phyloP scores from a whole-genome alignment of 1,140 invertebrate species.

The Drosophila littoralis region DNA sequence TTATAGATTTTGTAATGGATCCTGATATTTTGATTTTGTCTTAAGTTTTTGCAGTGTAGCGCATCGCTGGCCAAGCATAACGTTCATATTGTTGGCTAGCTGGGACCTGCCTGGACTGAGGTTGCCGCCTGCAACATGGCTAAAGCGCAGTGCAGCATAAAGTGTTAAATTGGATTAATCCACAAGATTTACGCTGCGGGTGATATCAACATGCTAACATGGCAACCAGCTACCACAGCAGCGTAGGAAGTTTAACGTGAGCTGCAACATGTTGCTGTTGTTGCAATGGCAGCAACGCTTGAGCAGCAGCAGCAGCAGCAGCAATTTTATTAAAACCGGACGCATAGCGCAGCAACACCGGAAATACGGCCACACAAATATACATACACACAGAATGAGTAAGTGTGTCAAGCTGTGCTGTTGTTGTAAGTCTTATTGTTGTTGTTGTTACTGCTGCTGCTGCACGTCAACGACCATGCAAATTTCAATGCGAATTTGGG shows the following conservation, averaged over 20 bases:
- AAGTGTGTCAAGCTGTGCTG: conserved; percentile 69
- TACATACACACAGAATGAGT: conserved; percentile 14
- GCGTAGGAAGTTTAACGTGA: conserved; percentile 47
- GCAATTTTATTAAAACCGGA: conserved; percentile 82
- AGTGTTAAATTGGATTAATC: conserved; percentile 84
- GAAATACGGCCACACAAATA: conserved; percentile 65
- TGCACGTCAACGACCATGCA: conserved; percentile 72
- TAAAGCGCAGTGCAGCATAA: conserved; percentile 81
- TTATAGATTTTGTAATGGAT: too few species aligned
- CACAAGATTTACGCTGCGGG: conserved; percentile 84
- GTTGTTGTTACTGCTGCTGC: conserved; percentile 22
- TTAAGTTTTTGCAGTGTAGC: conserved; percentile 41
- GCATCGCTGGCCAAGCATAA: conserved; percentile 26
- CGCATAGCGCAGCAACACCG: conserved; percentile 72
- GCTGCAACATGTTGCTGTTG: conserved; percentile 62
- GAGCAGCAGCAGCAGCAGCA: conserved; percentile 59
- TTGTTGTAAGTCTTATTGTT: conserved; percentile 10
- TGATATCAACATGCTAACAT: conserved; percentile 79
- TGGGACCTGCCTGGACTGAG: conserved; percentile 32
- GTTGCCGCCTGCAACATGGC: conserved; percentile 55
- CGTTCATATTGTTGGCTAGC: conserved; percentile 42
- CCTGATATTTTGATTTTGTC: not conserved
- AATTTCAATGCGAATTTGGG: conserved; percentile 78
- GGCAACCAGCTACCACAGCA: conserved; percentile 45
- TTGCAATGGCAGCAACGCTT: conserved; percentile 51